Evolutionary conservation across 2,888 invertebrate species (phyloP).

Genomic region (Nebria salina): DNA sequence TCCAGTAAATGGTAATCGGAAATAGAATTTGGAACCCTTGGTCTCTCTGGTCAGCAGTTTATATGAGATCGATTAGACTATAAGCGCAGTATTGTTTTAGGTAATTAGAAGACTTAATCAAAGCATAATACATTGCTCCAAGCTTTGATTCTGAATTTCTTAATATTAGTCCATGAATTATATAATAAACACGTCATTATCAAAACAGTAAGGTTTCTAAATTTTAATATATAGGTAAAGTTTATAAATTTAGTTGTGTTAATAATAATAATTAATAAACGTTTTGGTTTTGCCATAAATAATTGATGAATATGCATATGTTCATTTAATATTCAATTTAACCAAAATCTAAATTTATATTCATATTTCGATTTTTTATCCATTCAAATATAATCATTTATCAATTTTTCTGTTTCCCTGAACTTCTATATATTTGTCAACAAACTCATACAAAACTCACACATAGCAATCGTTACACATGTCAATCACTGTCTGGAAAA

Average conservation of each 20-base stretch:
- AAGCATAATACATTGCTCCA: not conserved
- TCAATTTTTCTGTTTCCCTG: not conserved
- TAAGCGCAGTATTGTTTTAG: not conserved
- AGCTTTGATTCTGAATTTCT: not conserved
- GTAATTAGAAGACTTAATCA: not conserved
- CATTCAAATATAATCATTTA: constrained; percentile 2
- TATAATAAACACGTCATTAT: not conserved
- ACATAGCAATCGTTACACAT: not conserved
- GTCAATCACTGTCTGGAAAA: constrained; percentile 11
- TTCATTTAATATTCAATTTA: not conserved
- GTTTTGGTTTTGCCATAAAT: too few species aligned
- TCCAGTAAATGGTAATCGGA: not conserved
- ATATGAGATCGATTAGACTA: not conserved
- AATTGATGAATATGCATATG: too few species aligned
- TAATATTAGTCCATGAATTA: not conserved
- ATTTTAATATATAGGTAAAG: too few species aligned
- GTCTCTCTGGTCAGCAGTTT: not conserved
- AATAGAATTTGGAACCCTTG: not conserved
- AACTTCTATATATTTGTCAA: constrained; percentile 11
- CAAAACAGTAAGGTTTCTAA: too few species aligned
- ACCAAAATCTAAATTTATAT: not conserved
- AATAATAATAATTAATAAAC: too few species aligned
- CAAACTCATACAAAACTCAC: not conserved
- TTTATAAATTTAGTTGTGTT: too few species aligned
- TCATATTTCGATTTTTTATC: not conserved